Percentiles rank a stretch among this genome's conserved stretches.
These are phyloP conservation scores for Drosophila longiperda DNA, from an alignment of 2,888 invertebrate species.

Conservation along the genomic window DNA sequence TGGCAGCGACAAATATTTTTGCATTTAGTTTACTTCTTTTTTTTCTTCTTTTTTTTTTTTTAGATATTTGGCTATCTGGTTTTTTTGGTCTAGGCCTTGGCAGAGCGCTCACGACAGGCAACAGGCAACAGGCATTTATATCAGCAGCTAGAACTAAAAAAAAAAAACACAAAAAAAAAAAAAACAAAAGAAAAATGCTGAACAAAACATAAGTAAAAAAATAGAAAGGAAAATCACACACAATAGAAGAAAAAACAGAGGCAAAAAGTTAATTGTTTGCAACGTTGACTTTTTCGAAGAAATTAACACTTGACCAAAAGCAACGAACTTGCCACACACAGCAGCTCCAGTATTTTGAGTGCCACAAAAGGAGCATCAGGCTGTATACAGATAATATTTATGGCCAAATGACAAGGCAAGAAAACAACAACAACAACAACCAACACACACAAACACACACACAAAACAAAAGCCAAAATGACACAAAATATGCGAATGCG, in stretches of 20 bases:
- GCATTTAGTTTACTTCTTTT: conserved; percentile 24
- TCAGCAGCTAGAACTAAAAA: not conserved
- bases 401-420: conserved; percentile 62
- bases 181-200: not conserved
- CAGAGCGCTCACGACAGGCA: conserved; percentile 36
- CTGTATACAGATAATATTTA: conserved; percentile 67
- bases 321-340: conserved; percentile 14
- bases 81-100: conserved; percentile 34
- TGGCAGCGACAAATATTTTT: conserved; percentile 58
- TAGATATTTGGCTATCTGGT: conserved; percentile 29
- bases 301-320: conserved; percentile 70
- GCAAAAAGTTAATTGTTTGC: conserved; percentile 62
- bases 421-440: not conserved
- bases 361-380: conserved; percentile 37
- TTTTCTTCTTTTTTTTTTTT: not conserved
- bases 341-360: not conserved
- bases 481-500: conserved; percentile 70
- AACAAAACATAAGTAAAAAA: conserved; percentile 8
- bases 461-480: conserved; percentile 60
- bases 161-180: not conserved
- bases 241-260: conserved; percentile 7
- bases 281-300: conserved; percentile 51
- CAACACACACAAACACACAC: not conserved
- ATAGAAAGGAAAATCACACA: not conserved
- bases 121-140: conserved; percentile 18